Evolutionary conservation across 2,888 invertebrate genomes (phyloP).

Genomic region (Cyclophora punctaria): DNA sequence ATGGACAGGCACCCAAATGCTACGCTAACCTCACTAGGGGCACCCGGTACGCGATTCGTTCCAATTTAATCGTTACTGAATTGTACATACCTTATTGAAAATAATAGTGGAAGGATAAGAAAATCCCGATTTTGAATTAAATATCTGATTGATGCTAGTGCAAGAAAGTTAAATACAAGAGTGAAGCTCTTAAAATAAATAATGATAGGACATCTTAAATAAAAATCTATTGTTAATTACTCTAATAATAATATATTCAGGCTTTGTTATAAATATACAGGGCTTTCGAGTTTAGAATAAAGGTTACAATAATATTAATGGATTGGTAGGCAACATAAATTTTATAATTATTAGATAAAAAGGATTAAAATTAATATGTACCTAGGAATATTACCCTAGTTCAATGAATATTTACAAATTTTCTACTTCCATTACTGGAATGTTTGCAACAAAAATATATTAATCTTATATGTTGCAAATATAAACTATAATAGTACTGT

Average conservation of each 20-base stretch:
- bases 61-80: too few relatives aligned
- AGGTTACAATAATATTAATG: not conserved
- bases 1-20: too few relatives aligned
- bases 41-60: too few relatives aligned
- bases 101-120: too few relatives aligned
- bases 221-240: too few relatives aligned
- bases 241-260: constrained; percentile 1
- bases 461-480: constrained; percentile 23
- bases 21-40: too few relatives aligned
- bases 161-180: too few relatives aligned
- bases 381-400: constrained; percentile 10
- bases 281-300: not conserved
- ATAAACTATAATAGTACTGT: constrained; percentile 31
- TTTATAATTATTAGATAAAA: constrained; percentile 17
- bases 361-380: constrained; percentile 13
- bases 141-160: too few relatives aligned
- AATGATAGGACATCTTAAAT: too few relatives aligned
- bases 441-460: constrained; percentile 39
- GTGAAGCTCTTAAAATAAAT: too few relatives aligned
- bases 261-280: not conserved
- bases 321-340: constrained; percentile 16
- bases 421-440: constrained; percentile 62
- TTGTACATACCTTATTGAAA: too few relatives aligned
- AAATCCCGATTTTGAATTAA: too few relatives aligned
- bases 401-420: constrained; percentile 31